These are phyloP conservation scores for Argyresthia goedartella DNA, from an alignment of 2,888 invertebrate genomes.

Conservation along the genomic window DNA sequence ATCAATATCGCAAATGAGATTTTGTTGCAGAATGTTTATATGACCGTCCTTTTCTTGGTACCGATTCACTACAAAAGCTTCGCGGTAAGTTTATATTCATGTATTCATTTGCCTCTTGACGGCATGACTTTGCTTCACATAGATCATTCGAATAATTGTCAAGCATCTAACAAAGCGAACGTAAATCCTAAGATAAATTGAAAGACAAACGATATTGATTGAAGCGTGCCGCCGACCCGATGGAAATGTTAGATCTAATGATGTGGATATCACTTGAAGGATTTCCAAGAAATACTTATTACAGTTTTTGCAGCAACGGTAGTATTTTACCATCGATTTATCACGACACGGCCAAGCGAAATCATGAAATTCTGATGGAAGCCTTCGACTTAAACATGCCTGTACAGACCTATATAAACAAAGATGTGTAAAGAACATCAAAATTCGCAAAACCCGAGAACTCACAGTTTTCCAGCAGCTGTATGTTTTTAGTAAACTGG, in stretches of 20 bases:
- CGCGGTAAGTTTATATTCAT: no score
- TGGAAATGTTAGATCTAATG: constrained; percentile 22
- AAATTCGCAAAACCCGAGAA: background rate
- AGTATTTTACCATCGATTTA: background rate
- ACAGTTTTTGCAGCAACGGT: background rate
- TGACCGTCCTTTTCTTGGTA: no score
- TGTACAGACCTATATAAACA: no score
- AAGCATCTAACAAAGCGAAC: constrained; percentile 44
- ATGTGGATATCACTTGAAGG: constrained; percentile 30
- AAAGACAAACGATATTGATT: constrained; percentile 45
- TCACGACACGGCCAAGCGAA: no score
- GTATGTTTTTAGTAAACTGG: constrained; percentile 1
- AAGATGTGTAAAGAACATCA: no score
- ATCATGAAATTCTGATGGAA: background rate
- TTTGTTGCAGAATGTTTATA: no score
- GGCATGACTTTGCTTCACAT: constrained; percentile 6
- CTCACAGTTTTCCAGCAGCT: background rate
- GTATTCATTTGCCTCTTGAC: no score
- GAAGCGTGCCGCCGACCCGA: constrained; percentile 21
- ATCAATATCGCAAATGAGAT: no score
- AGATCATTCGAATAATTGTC: constrained; percentile 37
- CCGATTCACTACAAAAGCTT: no score
- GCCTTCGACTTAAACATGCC: background rate
- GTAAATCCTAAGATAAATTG: constrained; percentile 54
- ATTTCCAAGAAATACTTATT: constrained; percentile 26